phyloP scores from a whole-genome alignment of 2,888 invertebrate genomes.

The Macropis europaea region DNA sequence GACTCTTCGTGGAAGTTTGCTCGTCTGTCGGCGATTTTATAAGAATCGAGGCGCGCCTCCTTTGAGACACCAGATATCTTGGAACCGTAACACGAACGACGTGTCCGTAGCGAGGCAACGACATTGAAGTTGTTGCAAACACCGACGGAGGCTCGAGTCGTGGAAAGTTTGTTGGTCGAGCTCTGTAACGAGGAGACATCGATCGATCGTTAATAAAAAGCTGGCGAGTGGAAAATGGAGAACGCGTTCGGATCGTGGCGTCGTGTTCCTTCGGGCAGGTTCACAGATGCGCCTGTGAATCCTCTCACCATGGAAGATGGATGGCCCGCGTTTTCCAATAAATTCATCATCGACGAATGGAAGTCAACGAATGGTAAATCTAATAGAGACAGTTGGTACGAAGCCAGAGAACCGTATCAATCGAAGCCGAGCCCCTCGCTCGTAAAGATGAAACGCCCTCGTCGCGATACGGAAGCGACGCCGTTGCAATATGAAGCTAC shows the following conservation, averaged over 20 bases:
- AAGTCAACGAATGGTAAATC: conserved; percentile 22
- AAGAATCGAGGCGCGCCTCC: neutral
- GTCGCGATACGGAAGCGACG: conserved; percentile 14
- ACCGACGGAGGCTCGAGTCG: no score
- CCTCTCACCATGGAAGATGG: neutral
- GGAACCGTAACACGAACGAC: neutral
- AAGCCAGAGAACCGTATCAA: conserved; percentile 20
- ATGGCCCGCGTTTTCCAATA: conserved; percentile 17
- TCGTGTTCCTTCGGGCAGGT: neutral
- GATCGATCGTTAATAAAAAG: no score
- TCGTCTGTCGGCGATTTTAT: conserved; percentile 17
- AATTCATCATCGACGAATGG: conserved; percentile 32
- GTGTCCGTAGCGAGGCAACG: no score
- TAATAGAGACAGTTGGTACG: conserved; percentile 30
- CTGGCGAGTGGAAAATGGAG: no score
- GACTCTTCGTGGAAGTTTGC: conserved; percentile 41
- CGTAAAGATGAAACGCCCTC: conserved; percentile 32
- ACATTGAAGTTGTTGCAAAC: no score
- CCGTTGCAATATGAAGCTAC: neutral
- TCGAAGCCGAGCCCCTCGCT: conserved; percentile 18
- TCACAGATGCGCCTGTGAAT: neutral
- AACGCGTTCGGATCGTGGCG: no score
- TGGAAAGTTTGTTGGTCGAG: no score
- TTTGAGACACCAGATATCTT: neutral
- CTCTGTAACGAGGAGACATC: no score